phyloP scores from a whole-genome alignment of 2,113 vertebrate species.

The Mesoclemmys tuberculata region DNA sequence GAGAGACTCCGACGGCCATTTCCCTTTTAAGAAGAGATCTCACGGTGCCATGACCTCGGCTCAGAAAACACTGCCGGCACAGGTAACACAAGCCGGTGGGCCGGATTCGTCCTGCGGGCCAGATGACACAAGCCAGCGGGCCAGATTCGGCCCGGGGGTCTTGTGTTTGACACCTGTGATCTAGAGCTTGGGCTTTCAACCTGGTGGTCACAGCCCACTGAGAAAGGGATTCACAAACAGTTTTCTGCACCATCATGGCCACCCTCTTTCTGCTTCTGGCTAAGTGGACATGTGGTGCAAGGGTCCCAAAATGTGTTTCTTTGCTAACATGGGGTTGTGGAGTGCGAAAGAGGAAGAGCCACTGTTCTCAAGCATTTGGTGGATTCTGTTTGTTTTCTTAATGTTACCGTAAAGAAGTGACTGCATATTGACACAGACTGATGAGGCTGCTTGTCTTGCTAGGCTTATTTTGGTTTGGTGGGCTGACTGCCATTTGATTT shows the following conservation, averaged over 20 bases:
- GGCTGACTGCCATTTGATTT: neutral
- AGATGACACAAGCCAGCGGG: too few species aligned
- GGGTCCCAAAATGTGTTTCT: neutral
- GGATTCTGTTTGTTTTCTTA: neutral
- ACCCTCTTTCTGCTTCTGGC: too few species aligned
- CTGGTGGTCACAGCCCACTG: neutral
- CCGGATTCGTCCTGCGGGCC: too few species aligned
- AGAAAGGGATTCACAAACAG: neutral
- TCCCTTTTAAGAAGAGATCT: too few species aligned
- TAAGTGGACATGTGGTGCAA: neutral
- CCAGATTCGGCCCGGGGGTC: too few species aligned
- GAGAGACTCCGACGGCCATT: too few species aligned
- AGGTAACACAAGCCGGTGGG: too few species aligned
- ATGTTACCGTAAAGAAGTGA: neutral
- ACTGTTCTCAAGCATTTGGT: neutral
- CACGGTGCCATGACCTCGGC: too few species aligned
- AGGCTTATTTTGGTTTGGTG: neutral
- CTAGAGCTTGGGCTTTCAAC: neutral
- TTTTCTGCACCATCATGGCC: neutral
- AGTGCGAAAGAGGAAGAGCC: neutral
- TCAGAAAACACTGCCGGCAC: too few species aligned
- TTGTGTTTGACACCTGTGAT: too few species aligned
- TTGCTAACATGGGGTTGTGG: neutral
- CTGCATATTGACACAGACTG: neutral
- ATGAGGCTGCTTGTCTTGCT: neutral